phyloP scores from a whole-genome alignment of 2,113 vertebrate genomes.

The Siniperca chuatsi region DNA sequence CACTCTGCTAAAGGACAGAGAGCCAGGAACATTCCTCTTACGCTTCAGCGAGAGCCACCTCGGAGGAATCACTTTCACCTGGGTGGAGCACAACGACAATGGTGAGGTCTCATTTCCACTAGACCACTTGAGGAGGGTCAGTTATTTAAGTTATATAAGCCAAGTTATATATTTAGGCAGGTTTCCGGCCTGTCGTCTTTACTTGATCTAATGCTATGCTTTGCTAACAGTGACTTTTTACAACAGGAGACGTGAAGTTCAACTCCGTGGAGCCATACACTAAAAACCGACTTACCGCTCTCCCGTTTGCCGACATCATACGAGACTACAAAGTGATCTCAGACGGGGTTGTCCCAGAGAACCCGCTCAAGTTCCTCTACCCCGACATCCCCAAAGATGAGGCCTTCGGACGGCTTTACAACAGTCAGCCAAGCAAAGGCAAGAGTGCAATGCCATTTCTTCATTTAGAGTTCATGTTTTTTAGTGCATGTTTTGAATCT shows the following conservation, averaged over 20 bases:
- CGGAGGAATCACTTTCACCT: constrained; percentile 98
- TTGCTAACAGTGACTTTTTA: constrained; percentile 3
- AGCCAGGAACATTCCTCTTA: constrained; percentile 93
- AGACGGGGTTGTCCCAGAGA: constrained; percentile 92
- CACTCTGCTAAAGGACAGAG: constrained; percentile 91
- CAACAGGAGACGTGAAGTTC: constrained; percentile 91
- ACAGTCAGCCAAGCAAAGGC: constrained; percentile 93
- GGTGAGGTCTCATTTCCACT: constrained; percentile 79
- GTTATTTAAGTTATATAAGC: background rate
- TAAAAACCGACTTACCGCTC: constrained; percentile 91
- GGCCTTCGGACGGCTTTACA: constrained; percentile 96
- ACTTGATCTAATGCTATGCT: background rate
- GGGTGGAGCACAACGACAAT: constrained; percentile 92
- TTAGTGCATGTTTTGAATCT: background rate
- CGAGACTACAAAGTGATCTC: constrained; percentile 97
- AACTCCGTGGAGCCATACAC: constrained; percentile 97
- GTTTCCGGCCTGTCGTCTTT: background rate
- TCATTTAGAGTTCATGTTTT: background rate
- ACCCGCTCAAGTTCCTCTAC: constrained; percentile 96
- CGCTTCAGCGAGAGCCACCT: constrained; percentile 98
- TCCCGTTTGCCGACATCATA: constrained; percentile 95
- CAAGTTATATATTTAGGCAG: background rate
- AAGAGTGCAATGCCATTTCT: constrained; percentile 1
- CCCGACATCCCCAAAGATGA: constrained; percentile 96
- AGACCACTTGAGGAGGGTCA: background rate